Evolutionary conservation across 2,113 vertebrate genomes (phyloP).

Genomic region (Chunga burmeisteri): DNA sequence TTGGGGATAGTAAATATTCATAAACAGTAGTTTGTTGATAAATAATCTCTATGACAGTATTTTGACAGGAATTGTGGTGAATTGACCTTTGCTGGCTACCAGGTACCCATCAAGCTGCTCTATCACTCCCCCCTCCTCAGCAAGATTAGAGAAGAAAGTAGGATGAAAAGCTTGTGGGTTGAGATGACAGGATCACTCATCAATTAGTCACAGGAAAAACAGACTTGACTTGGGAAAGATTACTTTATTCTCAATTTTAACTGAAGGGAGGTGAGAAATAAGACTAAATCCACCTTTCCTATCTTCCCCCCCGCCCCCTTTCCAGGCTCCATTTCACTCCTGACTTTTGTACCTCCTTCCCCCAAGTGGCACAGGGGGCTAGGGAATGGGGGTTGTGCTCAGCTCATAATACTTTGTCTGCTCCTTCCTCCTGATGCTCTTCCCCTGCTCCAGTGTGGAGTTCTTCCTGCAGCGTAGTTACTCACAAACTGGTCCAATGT

Average conservation of each 20-base stretch:
- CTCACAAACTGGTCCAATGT: neutral
- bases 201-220: neutral
- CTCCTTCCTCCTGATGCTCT: neutral
- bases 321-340: fast-evolving
- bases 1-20: neutral
- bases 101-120: neutral
- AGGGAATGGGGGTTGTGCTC: neutral
- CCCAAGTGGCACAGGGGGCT: neutral
- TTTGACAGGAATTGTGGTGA: neutral
- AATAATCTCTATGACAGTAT: neutral
- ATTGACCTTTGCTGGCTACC: neutral
- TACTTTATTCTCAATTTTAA: neutral
- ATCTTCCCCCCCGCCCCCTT: too few species aligned
- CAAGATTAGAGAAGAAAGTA: neutral
- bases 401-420: neutral
- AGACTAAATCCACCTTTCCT: neutral
- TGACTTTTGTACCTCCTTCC: neutral
- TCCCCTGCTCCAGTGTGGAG: neutral
- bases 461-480: neutral
- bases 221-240: neutral
- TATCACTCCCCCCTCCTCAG: neutral
- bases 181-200: neutral
- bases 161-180: neutral
- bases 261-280: neutral
- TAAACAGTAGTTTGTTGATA: neutral